Base-by-base conservation (phyloP, 2,113 vertebrate genomes). In the Girardinichthys multiradiatus region DNA sequence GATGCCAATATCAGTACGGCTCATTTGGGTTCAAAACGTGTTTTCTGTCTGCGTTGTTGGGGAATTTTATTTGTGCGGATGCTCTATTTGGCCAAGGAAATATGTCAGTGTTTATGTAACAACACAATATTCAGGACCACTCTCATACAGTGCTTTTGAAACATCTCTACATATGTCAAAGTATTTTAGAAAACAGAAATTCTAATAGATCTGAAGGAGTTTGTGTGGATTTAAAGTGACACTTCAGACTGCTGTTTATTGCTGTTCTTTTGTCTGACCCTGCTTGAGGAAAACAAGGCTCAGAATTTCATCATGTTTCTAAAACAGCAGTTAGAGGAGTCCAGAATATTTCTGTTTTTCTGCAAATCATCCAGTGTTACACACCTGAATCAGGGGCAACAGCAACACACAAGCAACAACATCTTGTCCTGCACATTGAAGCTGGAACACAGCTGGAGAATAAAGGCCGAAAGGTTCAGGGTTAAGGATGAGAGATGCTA, bases 281-380 rank as follows among this genome's bases (percentile, higher is more conserved):
- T 59, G 61, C 64, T 51, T 51, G 3, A 28, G 19, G 21, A 31
- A 59, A 61, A 72, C 62, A 57, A 54, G 48, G 48, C 7, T 8
- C 42, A 71, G 57, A 8, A 57, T 24, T 45, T 75, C 33, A 28
- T 70, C 75, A 64, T 72, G 51, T 15, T 80, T 2, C 69, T 1
- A 58, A 17, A 48, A 27, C 12, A 17, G 6, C 33, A 57, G 30
- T 19, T 14, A 2, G 17, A 45, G 42, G 17, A 45, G 4, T 28
- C 60, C 57, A 61, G 31, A 77, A 8, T 63, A n/a, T 59, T 30
- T 60, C 64, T 77, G 28, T 45, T 3, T 77, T 87, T 84, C 48
- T 85, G 85, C 87, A 85, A 85, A 80, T 89, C 84, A 89, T 85
- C 68, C 65, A 39, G 57, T 58, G 62, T 67, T 79, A 66, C 33